A percentile compares a stretch with the other conserved stretches of the same genome.
Conservation (phyloP, 2,113 vertebrate species). For the Crotalus horridus region DNA sequence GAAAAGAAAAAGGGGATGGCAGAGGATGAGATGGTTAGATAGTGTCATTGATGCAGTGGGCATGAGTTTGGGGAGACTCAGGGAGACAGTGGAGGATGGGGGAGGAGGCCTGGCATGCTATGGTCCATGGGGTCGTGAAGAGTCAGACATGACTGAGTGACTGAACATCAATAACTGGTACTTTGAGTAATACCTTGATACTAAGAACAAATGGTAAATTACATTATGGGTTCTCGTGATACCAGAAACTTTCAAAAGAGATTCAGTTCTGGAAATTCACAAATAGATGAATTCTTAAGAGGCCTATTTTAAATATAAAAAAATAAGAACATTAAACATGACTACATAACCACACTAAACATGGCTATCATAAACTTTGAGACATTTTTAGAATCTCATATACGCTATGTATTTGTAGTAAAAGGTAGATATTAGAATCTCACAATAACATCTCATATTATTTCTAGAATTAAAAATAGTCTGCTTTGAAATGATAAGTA, state of each 20-base stretch:
- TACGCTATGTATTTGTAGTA: not conserved
- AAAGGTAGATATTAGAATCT: not conserved
- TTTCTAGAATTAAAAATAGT: not conserved
- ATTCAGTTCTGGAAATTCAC: not conserved
- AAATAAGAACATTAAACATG: not conserved
- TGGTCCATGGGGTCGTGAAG: not conserved
- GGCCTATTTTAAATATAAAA: not conserved
- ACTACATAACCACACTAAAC: not conserved
- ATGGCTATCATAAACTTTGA: not conserved
- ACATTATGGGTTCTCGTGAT: constrained; percentile 18
- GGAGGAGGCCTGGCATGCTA: not conserved
- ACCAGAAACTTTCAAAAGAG: constrained; percentile 25
- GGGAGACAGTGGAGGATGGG: not conserved
- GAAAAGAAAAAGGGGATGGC: not conserved
- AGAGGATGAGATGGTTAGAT: not conserved
- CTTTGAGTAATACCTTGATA: not conserved
- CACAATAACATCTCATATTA: not conserved
- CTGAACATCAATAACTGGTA: not conserved
- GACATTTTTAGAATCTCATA: not conserved
- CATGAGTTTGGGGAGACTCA: not conserved
- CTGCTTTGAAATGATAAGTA: not conserved
- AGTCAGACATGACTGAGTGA: not conserved
- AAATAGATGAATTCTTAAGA: not conserved
- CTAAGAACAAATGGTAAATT: constrained; percentile 25
- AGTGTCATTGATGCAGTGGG: not conserved